phyloP scores from a whole-genome alignment of 2,113 vertebrate genomes.

The Chelonoidis abingdonii region DNA sequence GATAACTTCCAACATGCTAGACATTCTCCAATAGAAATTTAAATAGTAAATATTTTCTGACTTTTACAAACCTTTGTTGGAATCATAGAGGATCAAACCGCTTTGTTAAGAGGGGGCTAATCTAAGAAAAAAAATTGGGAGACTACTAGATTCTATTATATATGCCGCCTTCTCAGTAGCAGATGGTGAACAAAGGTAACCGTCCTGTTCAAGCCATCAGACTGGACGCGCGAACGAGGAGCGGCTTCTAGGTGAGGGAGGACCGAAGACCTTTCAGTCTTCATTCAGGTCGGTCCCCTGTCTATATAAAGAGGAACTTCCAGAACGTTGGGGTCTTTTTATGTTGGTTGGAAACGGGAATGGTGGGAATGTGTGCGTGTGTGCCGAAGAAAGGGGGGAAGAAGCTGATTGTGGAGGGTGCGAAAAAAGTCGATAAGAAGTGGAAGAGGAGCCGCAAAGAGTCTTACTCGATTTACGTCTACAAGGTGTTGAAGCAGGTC shows the following conservation, averaged over 20 bases:
- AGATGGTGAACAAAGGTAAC: neutral
- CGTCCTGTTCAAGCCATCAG: too few relatives aligned
- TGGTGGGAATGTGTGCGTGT: too few relatives aligned
- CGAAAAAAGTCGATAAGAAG: neutral
- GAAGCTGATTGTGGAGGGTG: neutral
- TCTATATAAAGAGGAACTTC: neutral
- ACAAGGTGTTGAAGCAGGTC: neutral
- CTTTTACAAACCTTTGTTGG: neutral
- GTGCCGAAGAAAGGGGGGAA: neutral
- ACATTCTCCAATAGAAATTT: neutral
- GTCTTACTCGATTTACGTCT: neutral
- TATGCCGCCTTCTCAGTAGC: neutral
- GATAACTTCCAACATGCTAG: neutral
- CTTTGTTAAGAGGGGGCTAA: neutral
- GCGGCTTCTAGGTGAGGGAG: too few relatives aligned
- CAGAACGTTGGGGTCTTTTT: accelerated
- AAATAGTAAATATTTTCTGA: neutral
- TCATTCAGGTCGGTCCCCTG: neutral
- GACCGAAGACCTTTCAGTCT: neutral
- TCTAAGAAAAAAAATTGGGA: neutral
- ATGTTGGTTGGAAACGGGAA: too few relatives aligned
- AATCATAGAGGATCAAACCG: neutral
- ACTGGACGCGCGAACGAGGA: too few relatives aligned
- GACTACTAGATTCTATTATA: neutral
- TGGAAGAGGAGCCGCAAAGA: neutral